A percentile compares a stretch with the other conserved stretches of the same genome.
These are phyloP conservation scores for Amia ocellicauda DNA, from an alignment of 2,113 vertebrate genomes.

Conservation along the genomic window DNA sequence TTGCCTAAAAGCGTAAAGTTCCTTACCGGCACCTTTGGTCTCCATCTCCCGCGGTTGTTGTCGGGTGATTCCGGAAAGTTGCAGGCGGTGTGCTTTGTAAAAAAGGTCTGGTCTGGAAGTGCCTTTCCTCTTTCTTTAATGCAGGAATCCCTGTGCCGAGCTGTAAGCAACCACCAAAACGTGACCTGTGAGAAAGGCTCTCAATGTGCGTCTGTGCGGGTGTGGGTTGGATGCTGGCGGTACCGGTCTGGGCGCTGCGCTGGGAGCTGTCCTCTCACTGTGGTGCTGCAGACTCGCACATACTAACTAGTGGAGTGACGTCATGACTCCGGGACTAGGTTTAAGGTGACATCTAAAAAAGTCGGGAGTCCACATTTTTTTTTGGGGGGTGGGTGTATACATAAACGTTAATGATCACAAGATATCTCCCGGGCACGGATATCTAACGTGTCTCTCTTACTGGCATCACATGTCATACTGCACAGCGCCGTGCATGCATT, in stretches of 20 bases:
- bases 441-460: no score
- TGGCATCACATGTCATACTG: no score
- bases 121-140: conserved; percentile 51
- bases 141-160: conserved; percentile 56
- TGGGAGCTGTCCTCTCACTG: conserved; percentile 63
- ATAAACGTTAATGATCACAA: no score
- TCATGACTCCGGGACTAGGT: conserved; percentile 28
- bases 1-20: conserved; percentile 23
- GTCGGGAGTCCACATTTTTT: conserved; percentile 1
- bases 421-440: no score
- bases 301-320: conserved; percentile 39
- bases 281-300: conserved; percentile 56
- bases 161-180: conserved; percentile 58
- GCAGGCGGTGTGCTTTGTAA: conserved; percentile 46
- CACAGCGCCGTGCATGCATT: no score
- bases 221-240: conserved; percentile 25
- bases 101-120: conserved; percentile 44
- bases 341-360: conserved; percentile 35
- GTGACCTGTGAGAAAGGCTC: conserved; percentile 30
- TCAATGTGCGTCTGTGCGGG: neutral
- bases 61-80: conserved; percentile 65
- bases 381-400: neutral
- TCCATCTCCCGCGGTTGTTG: conserved; percentile 70
- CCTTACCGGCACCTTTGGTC: conserved; percentile 70
- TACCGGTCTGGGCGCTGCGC: conserved; percentile 58